A percentile compares a stretch with the other conserved stretches of the same genome.
These are phyloP conservation scores for Ginglymostoma cirratum DNA, from an alignment of 2,113 vertebrate genomes.

Conservation along the genomic window DNA sequence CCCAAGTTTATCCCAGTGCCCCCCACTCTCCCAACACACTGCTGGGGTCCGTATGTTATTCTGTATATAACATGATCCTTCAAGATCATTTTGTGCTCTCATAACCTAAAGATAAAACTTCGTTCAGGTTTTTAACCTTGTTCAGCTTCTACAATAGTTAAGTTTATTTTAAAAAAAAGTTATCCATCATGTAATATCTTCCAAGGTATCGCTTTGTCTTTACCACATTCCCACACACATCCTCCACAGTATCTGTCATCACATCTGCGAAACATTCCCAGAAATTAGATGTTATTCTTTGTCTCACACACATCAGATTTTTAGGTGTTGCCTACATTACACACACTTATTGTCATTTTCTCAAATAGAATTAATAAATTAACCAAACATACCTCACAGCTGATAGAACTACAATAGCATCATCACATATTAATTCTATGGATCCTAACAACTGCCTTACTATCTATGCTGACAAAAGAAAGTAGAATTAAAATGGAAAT, in stretches of 20 bases:
- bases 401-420: background rate
- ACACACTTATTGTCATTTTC: background rate
- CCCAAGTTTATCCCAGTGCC: too few relatives aligned
- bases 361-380: background rate
- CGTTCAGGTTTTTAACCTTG: background rate
- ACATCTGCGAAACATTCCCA: background rate
- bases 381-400: background rate
- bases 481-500: background rate
- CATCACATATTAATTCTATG: background rate
- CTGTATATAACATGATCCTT: background rate
- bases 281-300: background rate
- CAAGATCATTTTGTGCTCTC: background rate
- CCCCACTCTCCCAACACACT: too few relatives aligned
- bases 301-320: background rate
- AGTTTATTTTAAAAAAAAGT: background rate
- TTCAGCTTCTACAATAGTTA: background rate
- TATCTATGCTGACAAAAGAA: background rate
- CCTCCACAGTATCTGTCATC: background rate
- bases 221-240: background rate
- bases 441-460: background rate
- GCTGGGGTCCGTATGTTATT: background rate
- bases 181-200: background rate
- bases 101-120: background rate
- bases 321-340: background rate
- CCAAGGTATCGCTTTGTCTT: background rate